Base-by-base conservation (phyloP, 2,888 invertebrate species). In the Protonemura montana region DNA sequence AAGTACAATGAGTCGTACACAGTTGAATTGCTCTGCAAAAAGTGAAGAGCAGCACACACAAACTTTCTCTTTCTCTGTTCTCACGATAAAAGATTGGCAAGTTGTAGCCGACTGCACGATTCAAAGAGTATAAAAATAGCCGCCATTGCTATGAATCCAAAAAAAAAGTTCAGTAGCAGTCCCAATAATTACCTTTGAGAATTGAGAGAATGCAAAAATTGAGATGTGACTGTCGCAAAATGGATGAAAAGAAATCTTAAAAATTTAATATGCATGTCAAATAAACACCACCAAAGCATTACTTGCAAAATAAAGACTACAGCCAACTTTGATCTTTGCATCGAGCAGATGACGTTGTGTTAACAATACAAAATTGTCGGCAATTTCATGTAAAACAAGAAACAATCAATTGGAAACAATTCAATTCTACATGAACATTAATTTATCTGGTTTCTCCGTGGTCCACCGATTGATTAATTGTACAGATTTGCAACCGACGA, bases 21-120 rank as follows among this genome's bases (percentile, higher is more conserved):
- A 13, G 28, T 7, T 26, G 78, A 78, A 26, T 78, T 78, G 78
- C 78, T 3, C 28, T 78, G 78, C 78, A 78, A 5, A 78, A 83
- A 83, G 82, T 83, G 41, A 83, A 83, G 41, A 41, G 82, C 25
- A 29, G 5, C 30, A 13, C 30, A n/a, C 81, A 6, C 25, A 41
- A 83, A 83, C 82, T 83, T 83, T 83, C 82, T 83, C 82, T 83
- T 41, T 83, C 82, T n/a, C n/a, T n/a, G n/a, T n/a, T n/a, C n/a
- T 83, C 82, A 83, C 82, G 82, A 41, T 83, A 26, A 59, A 21
- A 59, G 59, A 21, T 35, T 35, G 35, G 35, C 35, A 35, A 35
- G 35, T 35, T 35, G n/a, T 35, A 6, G 35, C 35, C 10, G 35
- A 10, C 35, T 35, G 35, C 59, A 59, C 59, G 59, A 59, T 59